Percentiles rank a stretch among this genome's conserved stretches.
phyloP scores from a whole-genome alignment of 2,888 invertebrate genomes.

The Melanostoma mellinum region DNA sequence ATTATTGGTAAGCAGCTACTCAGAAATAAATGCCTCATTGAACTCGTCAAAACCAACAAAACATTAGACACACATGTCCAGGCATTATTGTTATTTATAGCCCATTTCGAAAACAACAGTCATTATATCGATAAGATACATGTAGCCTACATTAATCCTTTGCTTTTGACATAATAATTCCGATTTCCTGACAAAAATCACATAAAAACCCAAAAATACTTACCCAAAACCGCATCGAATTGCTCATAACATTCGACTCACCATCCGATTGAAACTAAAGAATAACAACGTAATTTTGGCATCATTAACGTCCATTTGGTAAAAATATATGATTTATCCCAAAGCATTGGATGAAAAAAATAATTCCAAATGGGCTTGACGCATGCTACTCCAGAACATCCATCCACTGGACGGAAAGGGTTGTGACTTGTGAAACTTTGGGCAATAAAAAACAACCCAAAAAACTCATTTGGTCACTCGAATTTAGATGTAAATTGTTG shows the following conservation, averaged over 20 bases:
- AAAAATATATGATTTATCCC: conserved; percentile 68
- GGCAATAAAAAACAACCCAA: conserved; percentile 44
- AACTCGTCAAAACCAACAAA: conserved; percentile 51
- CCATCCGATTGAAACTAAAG: conserved; percentile 33
- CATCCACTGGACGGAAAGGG: conserved; percentile 56
- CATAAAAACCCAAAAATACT: conserved; percentile 55
- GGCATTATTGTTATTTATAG: conserved; percentile 43
- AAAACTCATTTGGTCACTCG: conserved; percentile 70
- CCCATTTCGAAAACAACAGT: conserved; percentile 22
- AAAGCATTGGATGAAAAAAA: conserved; percentile 24
- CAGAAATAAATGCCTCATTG: conserved; percentile 48
- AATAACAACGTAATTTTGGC: conserved; percentile 58
- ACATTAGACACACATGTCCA: conserved; percentile 72
- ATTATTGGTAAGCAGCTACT: neutral
- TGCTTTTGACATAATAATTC: conserved; percentile 49
- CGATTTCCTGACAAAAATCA: conserved; percentile 62
- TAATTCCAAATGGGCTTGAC: conserved; percentile 60
- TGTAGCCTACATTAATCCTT: conserved; percentile 58
- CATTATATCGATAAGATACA: conserved; percentile 41
- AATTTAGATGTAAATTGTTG: conserved; percentile 72
- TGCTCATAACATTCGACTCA: conserved; percentile 63
- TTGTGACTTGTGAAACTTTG: conserved; percentile 35
- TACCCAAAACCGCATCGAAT: conserved; percentile 55
- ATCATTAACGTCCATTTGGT: conserved; percentile 71
- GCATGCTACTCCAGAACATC: conserved; percentile 44